Evolutionary conservation across 2,888 invertebrate genomes (phyloP), one percentile per base, ranked within the genome.

Genomic region (Neuroscelio doddi): DNA sequence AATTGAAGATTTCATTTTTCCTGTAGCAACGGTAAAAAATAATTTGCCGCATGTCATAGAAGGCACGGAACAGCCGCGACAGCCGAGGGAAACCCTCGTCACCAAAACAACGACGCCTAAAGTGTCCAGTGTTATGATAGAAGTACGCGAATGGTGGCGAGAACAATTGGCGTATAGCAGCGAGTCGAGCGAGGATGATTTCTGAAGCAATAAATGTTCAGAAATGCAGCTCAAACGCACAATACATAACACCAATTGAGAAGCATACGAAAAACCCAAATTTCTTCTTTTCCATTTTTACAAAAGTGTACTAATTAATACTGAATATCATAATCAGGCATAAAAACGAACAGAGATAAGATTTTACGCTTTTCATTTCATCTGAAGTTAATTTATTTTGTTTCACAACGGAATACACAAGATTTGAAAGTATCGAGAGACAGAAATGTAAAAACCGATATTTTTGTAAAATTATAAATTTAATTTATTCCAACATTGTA

Each of bases 81-180:
- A 85, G 67, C 84, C 85, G 1, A 80, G 86, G 64, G 87, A 88
- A 71, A 80, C 83, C 4, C 75, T 84, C 16, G 85, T 82, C 58
- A 85, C 86, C 58, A 87, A 88, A 80, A 69, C 85, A 59, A 65
- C 77, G 3, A 72, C 78, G 42, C 87, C 88, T 17, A 88, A 88
- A 80, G 82, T 87, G 27, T 85, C 87, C 2, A 88, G 86, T 67
- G 86, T 89, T 1, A 88, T 93, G 72, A 88, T 89, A 73, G 94
- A 94, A 85, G 92, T 94, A 56, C 89, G 90, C 75, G 91, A 93
- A 76, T 95, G 95, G 95, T 95, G 94, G 95, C 89, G 89, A 76
- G 91, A 92, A 75, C 93, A 93, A 79, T 87, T 94, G 29, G 87
- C 89, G 27, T 89, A 89, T 45, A 85, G 81, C 75, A 86, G 87